phyloP scores from a whole-genome alignment of 1,140 invertebrate species.

The Leptestheria dahalacensis region DNA sequence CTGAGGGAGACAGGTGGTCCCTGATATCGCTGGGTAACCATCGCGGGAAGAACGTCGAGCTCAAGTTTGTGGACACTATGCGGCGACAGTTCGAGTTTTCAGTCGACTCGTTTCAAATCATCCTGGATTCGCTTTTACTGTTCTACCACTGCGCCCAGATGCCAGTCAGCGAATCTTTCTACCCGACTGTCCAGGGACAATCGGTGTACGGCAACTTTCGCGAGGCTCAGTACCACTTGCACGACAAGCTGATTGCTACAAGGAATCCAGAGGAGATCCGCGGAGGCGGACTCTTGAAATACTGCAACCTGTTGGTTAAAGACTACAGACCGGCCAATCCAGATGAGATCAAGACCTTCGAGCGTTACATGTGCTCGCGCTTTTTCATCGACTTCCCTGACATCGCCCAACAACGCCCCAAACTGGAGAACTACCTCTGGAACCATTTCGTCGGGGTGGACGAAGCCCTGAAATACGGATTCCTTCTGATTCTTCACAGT shows the following conservation, averaged over 20 bases:
- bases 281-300: conserved; percentile 94
- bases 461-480: conserved; percentile 80
- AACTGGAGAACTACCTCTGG: conserved; percentile 85
- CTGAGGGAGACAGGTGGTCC: conserved; percentile 90
- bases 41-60: conserved; percentile 70
- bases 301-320: conserved; percentile 88
- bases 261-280: conserved; percentile 91
- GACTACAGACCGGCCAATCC: conserved; percentile 75
- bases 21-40: conserved; percentile 88
- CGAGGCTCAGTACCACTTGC: conserved; percentile 82
- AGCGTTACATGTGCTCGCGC: conserved; percentile 98
- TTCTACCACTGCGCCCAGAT: conserved; percentile 86
- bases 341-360: conserved; percentile 76
- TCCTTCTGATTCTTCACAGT: conserved; percentile 78
- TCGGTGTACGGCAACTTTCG: conserved; percentile 94
- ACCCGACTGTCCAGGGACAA: conserved; percentile 90
- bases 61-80: conserved; percentile 99
- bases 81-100: conserved; percentile 96
- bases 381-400: conserved; percentile 99
- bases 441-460: conserved; percentile 93
- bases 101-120: conserved; percentile 96
- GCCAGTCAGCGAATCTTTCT: conserved; percentile 74
- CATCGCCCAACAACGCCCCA: conserved; percentile 74
- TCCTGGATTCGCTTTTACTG: conserved; percentile 81
- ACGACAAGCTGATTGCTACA: conserved; percentile 58